Conservation (phyloP, 1,140 invertebrate genomes). For the Apis mellifera region DNA sequence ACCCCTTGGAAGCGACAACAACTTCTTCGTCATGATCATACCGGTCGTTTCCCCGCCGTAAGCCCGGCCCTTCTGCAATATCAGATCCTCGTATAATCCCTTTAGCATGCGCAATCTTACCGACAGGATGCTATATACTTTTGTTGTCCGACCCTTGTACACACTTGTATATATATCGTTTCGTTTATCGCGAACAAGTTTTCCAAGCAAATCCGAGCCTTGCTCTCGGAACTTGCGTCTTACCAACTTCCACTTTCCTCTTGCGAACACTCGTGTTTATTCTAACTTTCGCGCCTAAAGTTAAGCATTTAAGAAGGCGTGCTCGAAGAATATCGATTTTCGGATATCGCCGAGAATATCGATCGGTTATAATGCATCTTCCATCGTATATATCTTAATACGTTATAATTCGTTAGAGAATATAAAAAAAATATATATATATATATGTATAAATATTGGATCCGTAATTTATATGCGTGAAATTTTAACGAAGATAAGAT, state of each 20-base stretch:
- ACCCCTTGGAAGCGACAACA: slow-evolving; percentile 35
- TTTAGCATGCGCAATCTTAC: slow-evolving; percentile 1
- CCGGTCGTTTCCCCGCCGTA: background rate
- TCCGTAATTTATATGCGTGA: background rate
- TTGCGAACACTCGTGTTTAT: no score
- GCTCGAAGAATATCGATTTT: no score
- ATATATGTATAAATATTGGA: no score
- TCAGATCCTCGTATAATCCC: slow-evolving; percentile 35
- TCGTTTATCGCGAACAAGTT: background rate
- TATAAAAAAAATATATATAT: background rate
- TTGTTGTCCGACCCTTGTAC: background rate
- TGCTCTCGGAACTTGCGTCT: no score
- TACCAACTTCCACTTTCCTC: no score
- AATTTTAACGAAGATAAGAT: background rate
- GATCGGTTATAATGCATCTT: no score
- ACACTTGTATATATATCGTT: background rate
- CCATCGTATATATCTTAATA: no score
- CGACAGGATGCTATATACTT: background rate
- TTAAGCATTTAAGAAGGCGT: no score
- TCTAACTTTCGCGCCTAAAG: no score
- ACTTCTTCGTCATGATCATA: slow-evolving; percentile 33
- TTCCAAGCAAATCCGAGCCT: background rate
- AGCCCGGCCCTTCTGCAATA: slow-evolving; percentile 31
- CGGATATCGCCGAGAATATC: no score
- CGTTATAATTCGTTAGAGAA: no score